Conservation (phyloP, 2,888 invertebrate genomes). For the Hipparchia semele region DNA sequence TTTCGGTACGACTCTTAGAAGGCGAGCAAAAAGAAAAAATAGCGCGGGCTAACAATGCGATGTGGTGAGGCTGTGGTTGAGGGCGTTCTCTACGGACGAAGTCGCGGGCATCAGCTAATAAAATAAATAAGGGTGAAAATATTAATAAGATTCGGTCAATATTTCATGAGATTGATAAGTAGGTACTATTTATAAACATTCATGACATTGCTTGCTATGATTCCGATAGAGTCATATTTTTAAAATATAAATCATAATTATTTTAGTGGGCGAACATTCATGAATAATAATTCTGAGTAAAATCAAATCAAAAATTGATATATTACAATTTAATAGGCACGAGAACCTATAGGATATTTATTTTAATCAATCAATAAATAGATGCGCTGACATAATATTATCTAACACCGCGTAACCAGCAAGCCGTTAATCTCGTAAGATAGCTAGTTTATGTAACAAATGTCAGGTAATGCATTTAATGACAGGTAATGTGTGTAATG, state of each 20-base stretch:
- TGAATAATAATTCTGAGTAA: not conserved
- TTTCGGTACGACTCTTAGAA: too few species aligned
- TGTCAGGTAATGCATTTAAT: conserved; percentile 44
- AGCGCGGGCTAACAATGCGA: too few species aligned
- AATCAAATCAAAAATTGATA: conserved; percentile 4
- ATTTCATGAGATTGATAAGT: too few species aligned
- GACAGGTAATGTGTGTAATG: conserved; percentile 31
- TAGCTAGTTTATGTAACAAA: conserved; percentile 51
- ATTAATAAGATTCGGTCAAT: too few species aligned
- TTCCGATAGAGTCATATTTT: not conserved
- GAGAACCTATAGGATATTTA: not conserved
- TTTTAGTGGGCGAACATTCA: not conserved
- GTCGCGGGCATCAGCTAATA: too few species aligned
- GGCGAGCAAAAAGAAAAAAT: too few species aligned
- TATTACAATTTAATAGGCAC: not conserved
- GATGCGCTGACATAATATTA: conserved; percentile 38
- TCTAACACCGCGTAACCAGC: conserved; percentile 45
- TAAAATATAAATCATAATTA: not conserved
- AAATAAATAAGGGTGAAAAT: too few species aligned
- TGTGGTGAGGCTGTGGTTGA: too few species aligned
- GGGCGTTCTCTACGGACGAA: too few species aligned
- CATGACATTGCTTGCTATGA: not conserved
- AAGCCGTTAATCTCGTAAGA: conserved; percentile 43
- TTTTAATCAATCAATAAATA: conserved; percentile 15
- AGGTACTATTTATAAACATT: too few species aligned